A percentile compares a stretch with the other conserved stretches of the same genome.
Evolutionary conservation across 2,797 vertebrate genomes (phyloP).

Genomic region (Psittacula echo): DNA sequence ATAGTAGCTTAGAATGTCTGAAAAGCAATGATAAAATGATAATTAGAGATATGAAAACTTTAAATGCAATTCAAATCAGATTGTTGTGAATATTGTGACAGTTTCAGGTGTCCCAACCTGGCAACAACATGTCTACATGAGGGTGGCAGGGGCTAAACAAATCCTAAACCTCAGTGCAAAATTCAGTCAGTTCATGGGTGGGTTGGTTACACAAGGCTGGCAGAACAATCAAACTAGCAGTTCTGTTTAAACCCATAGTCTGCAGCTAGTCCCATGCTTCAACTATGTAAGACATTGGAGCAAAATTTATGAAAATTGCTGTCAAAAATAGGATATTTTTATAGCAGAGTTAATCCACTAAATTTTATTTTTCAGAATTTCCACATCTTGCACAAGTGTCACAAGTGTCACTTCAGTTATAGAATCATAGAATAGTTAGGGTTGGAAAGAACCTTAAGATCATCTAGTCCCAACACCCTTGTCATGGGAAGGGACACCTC

Average conservation of each 20-base stretch:
- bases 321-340: neutral
- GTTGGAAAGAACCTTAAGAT: too few species aligned
- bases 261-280: neutral
- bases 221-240: neutral
- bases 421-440: too few species aligned
- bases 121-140: neutral
- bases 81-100: neutral
- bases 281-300: neutral
- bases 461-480: too few species aligned
- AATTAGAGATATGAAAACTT: constrained; percentile 1
- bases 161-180: neutral
- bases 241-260: neutral
- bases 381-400: neutral
- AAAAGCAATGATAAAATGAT: neutral
- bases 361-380: neutral
- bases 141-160: neutral
- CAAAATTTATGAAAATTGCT: neutral
- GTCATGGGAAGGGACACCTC: too few species aligned
- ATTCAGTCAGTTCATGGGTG: accelerated
- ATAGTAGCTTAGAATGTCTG: neutral
- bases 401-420: neutral
- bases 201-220: neutral
- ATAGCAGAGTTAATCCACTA: neutral
- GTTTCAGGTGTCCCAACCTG: neutral
- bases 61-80: neutral